phyloP scores from a whole-genome alignment of 2,113 vertebrate species.

The Fulmarus glacialis region DNA sequence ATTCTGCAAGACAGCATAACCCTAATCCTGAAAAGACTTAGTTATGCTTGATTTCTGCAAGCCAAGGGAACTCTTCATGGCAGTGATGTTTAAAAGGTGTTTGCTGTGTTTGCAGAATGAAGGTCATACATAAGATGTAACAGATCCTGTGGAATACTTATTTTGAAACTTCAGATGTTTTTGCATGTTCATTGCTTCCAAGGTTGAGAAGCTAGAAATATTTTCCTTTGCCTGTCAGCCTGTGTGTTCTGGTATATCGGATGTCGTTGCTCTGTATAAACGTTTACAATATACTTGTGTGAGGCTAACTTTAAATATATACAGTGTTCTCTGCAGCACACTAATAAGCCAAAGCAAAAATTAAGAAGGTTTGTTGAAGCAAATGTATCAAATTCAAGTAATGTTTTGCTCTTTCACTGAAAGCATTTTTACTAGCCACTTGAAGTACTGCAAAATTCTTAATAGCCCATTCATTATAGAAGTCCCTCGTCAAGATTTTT shows the following conservation, averaged over 20 bases:
- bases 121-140: neutral
- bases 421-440: conserved; percentile 61
- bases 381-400: neutral
- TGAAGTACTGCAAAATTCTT: conserved; percentile 52
- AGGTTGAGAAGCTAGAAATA: neutral
- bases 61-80: neutral
- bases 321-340: neutral
- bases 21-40: neutral
- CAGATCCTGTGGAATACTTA: neutral
- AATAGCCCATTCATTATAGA: conserved; percentile 39
- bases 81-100: neutral
- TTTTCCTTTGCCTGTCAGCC: neutral
- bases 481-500: neutral
- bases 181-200: neutral
- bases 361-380: neutral
- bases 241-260: neutral
- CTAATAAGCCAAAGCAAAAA: neutral
- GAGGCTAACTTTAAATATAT: neutral
- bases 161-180: neutral
- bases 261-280: neutral
- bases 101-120: neutral
- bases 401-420: neutral
- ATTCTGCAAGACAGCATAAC: neutral
- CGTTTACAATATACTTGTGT: neutral
- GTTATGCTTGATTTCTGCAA: neutral